Evolutionary conservation across 2,797 vertebrate species (phyloP), one percentile per base, ranked within the genome.

Genomic region (Betta splendens): DNA sequence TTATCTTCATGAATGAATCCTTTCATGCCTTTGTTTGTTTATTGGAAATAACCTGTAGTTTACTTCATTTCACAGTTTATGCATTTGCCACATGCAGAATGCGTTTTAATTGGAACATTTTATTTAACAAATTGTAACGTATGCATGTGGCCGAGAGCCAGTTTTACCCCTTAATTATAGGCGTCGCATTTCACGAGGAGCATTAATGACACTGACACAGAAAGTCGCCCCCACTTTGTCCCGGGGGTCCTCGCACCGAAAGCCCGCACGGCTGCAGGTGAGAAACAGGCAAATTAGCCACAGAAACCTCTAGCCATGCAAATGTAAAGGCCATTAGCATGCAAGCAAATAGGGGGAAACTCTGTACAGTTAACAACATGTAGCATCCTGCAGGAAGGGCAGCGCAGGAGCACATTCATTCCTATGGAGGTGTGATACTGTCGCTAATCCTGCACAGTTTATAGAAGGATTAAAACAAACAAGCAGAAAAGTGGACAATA

Each of bases 241-340:
- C 33, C 36, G 13, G 10, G 58, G 44, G 21, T 46, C 20, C 48
- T 54, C 74, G 79, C 56, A 55, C 5, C 47, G 72, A 70, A 60
- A 69, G 35, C 35, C 38, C 32, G 32, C 21, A 67, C 28, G 44
- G 52, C 64, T 72, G 58, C 65, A 72, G 37, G 26, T 76, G 22
- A 66, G 11, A 54, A 53, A n/a, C 54, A 76, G 64, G 37, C 60
- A 83, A 80, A 85, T 76, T 5, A 72, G 21, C 13, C 15, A 50
- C 22, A 3, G 2, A 63, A 67, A 68, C 32, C 5, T 4, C 11
- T 23, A 25, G 39, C 20, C 8, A 17, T 61, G 47, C 61, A 72
- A 71, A 71, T 64, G 12, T 58, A 39, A 28, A 20, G 5, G 12
- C n/a, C 45, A 61, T 64, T 58, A 63, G 21, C 37, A 50, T 47